A percentile compares a stretch with the other conserved stretches of the same genome.
Conservation (phyloP, 1,140 invertebrate species). For the Aphelenchoides avenae region DNA sequence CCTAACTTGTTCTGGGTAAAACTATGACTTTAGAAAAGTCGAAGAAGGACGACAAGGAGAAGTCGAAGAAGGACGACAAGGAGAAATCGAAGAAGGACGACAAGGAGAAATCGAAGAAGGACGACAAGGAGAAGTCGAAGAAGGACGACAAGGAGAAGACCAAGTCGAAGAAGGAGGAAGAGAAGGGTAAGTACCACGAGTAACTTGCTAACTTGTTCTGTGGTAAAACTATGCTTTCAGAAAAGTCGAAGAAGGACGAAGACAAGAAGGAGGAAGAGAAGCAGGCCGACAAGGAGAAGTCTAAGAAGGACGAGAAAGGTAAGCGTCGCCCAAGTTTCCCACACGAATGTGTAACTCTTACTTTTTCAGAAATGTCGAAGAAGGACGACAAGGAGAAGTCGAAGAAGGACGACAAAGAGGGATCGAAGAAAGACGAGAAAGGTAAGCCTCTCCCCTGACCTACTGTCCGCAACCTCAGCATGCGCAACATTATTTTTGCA, state of each 20-base stretch:
- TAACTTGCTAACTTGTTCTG: too few relatives aligned
- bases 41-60: neutral
- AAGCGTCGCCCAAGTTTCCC: too few relatives aligned
- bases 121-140: conserved; percentile 13
- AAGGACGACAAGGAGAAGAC: conserved; percentile 19
- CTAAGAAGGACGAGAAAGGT: too few relatives aligned
- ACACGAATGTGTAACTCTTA: too few relatives aligned
- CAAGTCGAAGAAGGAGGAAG: conserved; percentile 30
- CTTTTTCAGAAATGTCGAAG: too few relatives aligned
- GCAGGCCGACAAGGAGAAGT: conserved; percentile 19
- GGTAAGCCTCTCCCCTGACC: too few relatives aligned
- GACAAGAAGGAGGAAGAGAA: conserved; percentile 24
- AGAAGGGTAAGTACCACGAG: too few relatives aligned
- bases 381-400: too few relatives aligned
- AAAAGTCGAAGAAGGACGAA: conserved; percentile 16
- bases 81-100: conserved; percentile 22
- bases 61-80: neutral
- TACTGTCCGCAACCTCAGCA: too few relatives aligned
- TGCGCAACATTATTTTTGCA: too few relatives aligned
- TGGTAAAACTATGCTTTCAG: too few relatives aligned
- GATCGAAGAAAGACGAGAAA: conserved; percentile 21
- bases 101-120: conserved; percentile 20
- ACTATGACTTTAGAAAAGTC: neutral
- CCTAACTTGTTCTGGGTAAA: too few relatives aligned
- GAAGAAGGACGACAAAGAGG: conserved; percentile 12